A percentile compares a stretch with the other conserved stretches of the same genome.
Evolutionary conservation across 2,797 vertebrate genomes (phyloP).

Genomic region (Amniataba percoides): DNA sequence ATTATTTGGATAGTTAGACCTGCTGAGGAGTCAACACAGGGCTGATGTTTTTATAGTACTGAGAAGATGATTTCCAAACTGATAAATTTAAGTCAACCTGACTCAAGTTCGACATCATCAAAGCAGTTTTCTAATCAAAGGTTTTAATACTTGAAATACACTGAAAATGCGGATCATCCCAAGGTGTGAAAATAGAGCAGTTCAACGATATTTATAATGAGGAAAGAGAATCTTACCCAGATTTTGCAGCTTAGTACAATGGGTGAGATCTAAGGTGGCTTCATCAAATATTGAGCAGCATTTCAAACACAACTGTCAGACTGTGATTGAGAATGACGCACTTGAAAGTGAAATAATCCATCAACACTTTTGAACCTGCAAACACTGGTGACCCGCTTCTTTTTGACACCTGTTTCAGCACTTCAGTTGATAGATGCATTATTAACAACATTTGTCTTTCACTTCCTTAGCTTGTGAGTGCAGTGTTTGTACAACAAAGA

Average conservation of each 20-base stretch:
- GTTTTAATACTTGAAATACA: slow-evolving; percentile 12
- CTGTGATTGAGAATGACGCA: slow-evolving; percentile 62
- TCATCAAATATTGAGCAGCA: slow-evolving; percentile 72
- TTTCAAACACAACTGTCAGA: slow-evolving; percentile 60
- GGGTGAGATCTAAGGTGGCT: slow-evolving; percentile 62
- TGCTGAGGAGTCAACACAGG: slow-evolving; percentile 45
- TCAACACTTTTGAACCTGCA: slow-evolving; percentile 64
- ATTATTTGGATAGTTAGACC: slow-evolving; percentile 48
- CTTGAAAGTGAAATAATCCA: slow-evolving; percentile 70
- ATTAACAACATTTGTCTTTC: slow-evolving; percentile 61
- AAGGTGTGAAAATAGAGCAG: background rate
- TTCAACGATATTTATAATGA: slow-evolving; percentile 26
- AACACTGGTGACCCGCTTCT: slow-evolving; percentile 63
- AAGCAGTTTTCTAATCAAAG: slow-evolving; percentile 31
- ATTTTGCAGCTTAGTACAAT: slow-evolving; percentile 48
- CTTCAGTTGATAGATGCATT: slow-evolving; percentile 60
- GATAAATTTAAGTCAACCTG: slow-evolving; percentile 41
- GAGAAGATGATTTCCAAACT: slow-evolving; percentile 35
- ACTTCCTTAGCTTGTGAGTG: slow-evolving; percentile 29
- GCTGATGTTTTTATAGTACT: background rate
- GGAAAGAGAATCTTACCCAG: slow-evolving; percentile 40
- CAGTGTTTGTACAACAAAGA: slow-evolving; percentile 14
- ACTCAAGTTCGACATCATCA: slow-evolving; percentile 6
- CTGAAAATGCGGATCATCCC: slow-evolving; percentile 14
- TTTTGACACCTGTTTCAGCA: slow-evolving; percentile 63